Conservation (phyloP, 2,113 vertebrate species). For the Himantopus leucocephalus region DNA sequence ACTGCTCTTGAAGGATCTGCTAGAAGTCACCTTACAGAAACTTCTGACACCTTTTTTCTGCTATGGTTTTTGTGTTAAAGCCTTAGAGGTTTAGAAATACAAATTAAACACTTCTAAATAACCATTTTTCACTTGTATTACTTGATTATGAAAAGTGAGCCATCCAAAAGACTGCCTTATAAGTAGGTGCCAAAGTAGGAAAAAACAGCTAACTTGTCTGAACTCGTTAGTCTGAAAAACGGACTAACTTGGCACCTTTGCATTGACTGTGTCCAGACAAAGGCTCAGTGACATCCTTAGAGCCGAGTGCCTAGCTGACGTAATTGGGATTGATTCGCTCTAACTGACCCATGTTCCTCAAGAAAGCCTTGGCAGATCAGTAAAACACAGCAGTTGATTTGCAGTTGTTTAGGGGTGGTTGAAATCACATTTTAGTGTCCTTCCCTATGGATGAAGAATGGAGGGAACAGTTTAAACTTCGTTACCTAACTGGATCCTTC, state of each 20-base stretch:
- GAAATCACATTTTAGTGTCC: background rate
- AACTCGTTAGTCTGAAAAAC: background rate
- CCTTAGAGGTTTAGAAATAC: background rate
- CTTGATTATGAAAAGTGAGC: background rate
- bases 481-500: background rate
- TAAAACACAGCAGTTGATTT: background rate
- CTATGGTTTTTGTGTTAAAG: background rate
- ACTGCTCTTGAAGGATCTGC: background rate
- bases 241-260: background rate
- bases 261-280: background rate
- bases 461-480: background rate
- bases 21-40: background rate
- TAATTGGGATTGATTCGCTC: background rate
- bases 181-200: background rate
- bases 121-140: background rate
- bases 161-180: background rate
- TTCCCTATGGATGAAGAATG: background rate
- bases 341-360: background rate
- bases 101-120: background rate
- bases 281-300: background rate
- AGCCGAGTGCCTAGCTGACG: background rate
- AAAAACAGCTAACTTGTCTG: background rate
- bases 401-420: background rate
- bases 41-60: background rate
- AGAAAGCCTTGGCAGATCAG: background rate